Evolutionary conservation across 2,113 vertebrate species (phyloP).

Genomic region (Camarhynchus parvulus): DNA sequence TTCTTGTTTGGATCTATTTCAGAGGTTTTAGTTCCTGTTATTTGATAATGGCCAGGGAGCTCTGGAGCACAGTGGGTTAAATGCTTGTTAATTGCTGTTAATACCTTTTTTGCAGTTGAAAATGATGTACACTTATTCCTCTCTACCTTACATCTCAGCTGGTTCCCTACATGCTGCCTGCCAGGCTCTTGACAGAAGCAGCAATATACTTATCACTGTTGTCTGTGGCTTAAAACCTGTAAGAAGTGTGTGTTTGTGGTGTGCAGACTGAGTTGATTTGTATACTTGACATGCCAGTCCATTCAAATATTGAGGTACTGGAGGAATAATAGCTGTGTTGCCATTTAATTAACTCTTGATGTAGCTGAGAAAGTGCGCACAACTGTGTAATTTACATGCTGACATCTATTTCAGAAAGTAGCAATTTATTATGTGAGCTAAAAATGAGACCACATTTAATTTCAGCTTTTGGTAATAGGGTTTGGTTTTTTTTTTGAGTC

Average conservation of each 20-base stretch:
- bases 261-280: background rate
- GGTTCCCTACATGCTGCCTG: background rate
- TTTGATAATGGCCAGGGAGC: background rate
- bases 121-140: background rate
- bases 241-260: background rate
- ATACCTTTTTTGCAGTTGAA: background rate
- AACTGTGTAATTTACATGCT: background rate
- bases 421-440: background rate
- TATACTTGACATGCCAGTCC: background rate
- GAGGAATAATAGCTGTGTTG: background rate
- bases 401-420: background rate
- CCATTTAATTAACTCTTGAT: conserved; percentile 11
- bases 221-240: background rate
- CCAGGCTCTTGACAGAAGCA: background rate
- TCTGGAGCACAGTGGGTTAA: background rate
- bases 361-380: background rate
- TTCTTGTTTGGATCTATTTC: conserved; percentile 21
- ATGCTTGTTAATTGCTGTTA: conserved; percentile 12
- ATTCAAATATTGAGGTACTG: background rate
- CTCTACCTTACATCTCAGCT: background rate
- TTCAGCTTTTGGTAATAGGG: background rate
- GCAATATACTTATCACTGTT: background rate
- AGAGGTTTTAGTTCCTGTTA: background rate
- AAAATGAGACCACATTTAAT: conserved; percentile 3
- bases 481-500: background rate